phyloP scores from a whole-genome alignment of 2,113 vertebrate genomes.

The Dicerorhinus sumatrensis region DNA sequence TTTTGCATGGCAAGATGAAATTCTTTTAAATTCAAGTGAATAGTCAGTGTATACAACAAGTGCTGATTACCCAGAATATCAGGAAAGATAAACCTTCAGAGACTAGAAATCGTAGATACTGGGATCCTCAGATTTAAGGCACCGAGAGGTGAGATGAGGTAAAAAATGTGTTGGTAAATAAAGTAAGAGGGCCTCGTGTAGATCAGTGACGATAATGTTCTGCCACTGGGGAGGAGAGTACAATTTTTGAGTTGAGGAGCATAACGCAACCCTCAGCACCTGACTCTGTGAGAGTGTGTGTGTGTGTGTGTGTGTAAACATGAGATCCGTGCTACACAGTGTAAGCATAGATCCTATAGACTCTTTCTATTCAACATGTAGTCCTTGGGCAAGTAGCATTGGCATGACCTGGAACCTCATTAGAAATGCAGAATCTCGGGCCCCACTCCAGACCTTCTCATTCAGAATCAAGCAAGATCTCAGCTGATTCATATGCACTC shows the following conservation, averaged over 20 bases:
- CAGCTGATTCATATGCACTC: not conserved
- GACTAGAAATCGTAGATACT: not conserved
- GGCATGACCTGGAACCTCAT: not conserved
- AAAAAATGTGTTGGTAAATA: not conserved
- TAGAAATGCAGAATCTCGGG: not conserved
- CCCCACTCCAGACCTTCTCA: not conserved
- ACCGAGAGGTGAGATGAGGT: not conserved
- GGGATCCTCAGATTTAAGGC: not conserved
- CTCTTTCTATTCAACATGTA: not conserved
- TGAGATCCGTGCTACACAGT: not conserved
- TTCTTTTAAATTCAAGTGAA: not conserved
- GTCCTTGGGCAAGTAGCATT: not conserved
- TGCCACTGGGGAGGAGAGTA: not conserved
- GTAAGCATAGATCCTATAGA: not conserved
- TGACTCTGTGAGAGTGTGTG: not conserved
- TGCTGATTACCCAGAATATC: not conserved
- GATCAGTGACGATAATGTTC: not conserved
- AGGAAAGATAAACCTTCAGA: not conserved
- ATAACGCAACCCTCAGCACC: not conserved
- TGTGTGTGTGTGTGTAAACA: not conserved
- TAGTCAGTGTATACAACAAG: not conserved
- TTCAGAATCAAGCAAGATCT: not conserved
- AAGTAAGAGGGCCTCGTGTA: not conserved
- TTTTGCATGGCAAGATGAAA: not conserved
- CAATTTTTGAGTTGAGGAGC: not conserved